These are phyloP conservation scores for Hydractinia echinata DNA, from an alignment of 30 jellyfish, hydroid and myxozoan genomes.

Conservation along the genomic window DNA sequence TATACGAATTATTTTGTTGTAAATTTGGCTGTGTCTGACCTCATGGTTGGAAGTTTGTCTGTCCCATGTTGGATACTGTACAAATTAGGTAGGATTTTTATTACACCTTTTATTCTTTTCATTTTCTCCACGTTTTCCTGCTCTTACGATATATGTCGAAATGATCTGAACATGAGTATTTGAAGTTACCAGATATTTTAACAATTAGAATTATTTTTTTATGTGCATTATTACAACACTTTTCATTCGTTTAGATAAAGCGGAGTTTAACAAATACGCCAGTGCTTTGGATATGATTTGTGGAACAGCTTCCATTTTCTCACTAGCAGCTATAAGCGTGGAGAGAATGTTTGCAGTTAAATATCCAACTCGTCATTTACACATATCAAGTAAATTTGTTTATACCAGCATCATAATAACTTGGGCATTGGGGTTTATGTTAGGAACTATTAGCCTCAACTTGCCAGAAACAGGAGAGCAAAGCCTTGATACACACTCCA, in stretches of 20 bases:
- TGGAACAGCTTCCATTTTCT: conserved; percentile 63
- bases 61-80: conserved; percentile 29
- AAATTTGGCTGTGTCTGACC: conserved; percentile 34
- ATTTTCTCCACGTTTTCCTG: background rate
- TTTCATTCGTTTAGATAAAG: too few relatives aligned
- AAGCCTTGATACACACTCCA: background rate
- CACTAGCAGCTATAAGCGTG: conserved; percentile 60
- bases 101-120: background rate
- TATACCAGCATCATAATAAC: conserved; percentile 48
- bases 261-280: background rate
- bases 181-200: too few relatives aligned
- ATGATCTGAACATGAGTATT: background rate
- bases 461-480: background rate
- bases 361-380: conserved; percentile 71
- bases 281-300: conserved; percentile 50
- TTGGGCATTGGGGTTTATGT: conserved; percentile 57
- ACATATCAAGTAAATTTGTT: conserved; percentile 61
- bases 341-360: conserved; percentile 80
- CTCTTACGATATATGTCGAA: background rate
- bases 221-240: too few relatives aligned
- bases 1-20: conserved; percentile 32
- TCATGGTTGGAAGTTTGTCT: conserved; percentile 33
- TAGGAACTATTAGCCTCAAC: conserved; percentile 16
- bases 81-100: background rate
- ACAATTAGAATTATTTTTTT: too few relatives aligned